phyloP scores from a whole-genome alignment of 2,888 invertebrate species.

The Microctonus brassicae region DNA sequence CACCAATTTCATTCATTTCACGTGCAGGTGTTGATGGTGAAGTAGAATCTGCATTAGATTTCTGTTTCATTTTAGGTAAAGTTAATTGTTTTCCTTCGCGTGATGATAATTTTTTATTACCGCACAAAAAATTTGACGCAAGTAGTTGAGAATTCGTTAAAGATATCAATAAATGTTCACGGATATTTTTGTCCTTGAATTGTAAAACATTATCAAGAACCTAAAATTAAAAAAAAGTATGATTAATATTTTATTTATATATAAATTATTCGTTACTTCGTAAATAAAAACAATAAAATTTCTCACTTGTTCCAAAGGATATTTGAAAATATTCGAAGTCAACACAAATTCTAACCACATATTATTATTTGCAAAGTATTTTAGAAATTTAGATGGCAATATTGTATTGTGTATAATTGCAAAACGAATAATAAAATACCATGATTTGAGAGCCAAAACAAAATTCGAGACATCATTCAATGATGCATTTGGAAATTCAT shows the following conservation, averaged over 20 bases:
- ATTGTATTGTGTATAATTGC: constrained; percentile 73
- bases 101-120: constrained; percentile 50
- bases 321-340: constrained; percentile 78
- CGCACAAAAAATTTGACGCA: constrained; percentile 18
- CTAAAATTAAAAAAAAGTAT: constrained; percentile 42
- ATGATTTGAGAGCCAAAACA: constrained; percentile 71
- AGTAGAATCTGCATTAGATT: constrained; percentile 42
- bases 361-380: constrained; percentile 74
- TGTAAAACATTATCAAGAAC: constrained; percentile 72
- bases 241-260: background rate
- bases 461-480: constrained; percentile 60
- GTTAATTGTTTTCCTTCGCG: constrained; percentile 51
- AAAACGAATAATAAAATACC: constrained; percentile 76
- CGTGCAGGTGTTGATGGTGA: background rate
- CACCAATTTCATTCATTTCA: background rate
- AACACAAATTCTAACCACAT: constrained; percentile 81
- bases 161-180: constrained; percentile 72
- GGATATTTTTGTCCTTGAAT: constrained; percentile 73
- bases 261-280: too few species aligned
- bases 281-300: constrained; percentile 4
- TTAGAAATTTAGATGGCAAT: constrained; percentile 74
- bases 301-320: constrained; percentile 75
- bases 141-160: constrained; percentile 52
- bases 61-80: background rate
- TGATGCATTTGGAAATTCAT: constrained; percentile 41